phyloP scores from a whole-genome alignment of 2,797 vertebrate genomes.

The Sebastes kiyomatsui region DNA sequence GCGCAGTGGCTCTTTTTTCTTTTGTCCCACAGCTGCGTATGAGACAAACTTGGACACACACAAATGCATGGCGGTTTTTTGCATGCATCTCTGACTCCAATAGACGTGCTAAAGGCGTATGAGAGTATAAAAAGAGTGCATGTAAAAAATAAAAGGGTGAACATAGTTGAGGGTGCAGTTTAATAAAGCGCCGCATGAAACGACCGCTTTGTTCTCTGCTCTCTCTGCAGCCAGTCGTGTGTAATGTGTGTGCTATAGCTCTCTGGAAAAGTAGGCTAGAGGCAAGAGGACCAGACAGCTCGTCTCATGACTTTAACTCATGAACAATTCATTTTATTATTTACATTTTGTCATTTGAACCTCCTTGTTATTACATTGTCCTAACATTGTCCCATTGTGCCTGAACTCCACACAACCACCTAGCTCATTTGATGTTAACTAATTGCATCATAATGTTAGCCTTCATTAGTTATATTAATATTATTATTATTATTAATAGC shows the following conservation, averaged over 20 bases:
- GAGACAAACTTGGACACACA: slow-evolving; percentile 29
- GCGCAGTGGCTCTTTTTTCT: slow-evolving; percentile 71
- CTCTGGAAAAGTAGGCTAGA: slow-evolving; percentile 68
- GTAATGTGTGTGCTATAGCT: slow-evolving; percentile 67
- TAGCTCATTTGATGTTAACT: not conserved
- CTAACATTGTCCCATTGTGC: not conserved
- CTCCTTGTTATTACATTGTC: not conserved
- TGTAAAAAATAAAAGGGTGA: not conserved
- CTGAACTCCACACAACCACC: not conserved
- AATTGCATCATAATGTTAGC: not conserved
- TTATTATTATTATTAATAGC: not conserved
- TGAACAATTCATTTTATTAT: slow-evolving; percentile 16
- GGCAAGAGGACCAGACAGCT: slow-evolving; percentile 58
- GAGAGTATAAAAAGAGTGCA: not conserved
- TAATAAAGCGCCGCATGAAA: slow-evolving; percentile 78
- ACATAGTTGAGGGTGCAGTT: slow-evolving; percentile 32
- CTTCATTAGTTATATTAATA: not conserved
- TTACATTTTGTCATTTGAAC: slow-evolving; percentile 40
- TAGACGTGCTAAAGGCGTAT: rapidly evolving
- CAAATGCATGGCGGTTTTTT: not conserved
- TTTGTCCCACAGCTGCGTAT: slow-evolving; percentile 72
- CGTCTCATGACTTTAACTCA: slow-evolving; percentile 66
- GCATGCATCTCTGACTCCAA: not conserved
- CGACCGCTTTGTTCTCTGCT: slow-evolving; percentile 79
- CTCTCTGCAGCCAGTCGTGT: slow-evolving; percentile 72